These are phyloP conservation scores for Resseliella maxima DNA, from an alignment of 2,888 invertebrate species.

Conservation along the genomic window DNA sequence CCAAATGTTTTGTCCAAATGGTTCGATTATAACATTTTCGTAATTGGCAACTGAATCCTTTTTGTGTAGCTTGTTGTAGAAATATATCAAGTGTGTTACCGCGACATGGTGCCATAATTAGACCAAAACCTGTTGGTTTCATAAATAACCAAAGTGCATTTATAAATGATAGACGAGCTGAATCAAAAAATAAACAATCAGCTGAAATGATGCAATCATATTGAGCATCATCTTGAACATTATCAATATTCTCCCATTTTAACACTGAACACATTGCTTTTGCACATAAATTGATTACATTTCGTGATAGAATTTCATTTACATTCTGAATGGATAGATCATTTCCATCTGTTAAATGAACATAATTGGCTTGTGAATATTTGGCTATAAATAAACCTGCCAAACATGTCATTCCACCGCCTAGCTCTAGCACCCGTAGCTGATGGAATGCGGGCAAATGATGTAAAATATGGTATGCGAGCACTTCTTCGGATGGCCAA, in stretches of 20 bases:
- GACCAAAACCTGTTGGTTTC: conserved; percentile 72
- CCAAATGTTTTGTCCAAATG: conserved; percentile 77
- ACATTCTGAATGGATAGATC: conserved; percentile 80
- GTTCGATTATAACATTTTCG: conserved; percentile 73
- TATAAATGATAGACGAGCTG: conserved; percentile 75
- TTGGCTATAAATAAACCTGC: conserved; percentile 80
- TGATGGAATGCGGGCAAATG: conserved; percentile 75
- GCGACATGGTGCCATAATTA: conserved; percentile 82
- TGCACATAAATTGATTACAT: conserved; percentile 70
- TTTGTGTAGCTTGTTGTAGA: conserved; percentile 71
- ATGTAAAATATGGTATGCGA: conserved; percentile 76
- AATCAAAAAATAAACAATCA: conserved; percentile 84
- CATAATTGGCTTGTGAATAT: conserved; percentile 73
- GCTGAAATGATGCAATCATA: conserved; percentile 82
- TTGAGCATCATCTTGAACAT: conserved; percentile 66
- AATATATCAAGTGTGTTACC: conserved; percentile 79
- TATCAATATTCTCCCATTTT: conserved; percentile 69
- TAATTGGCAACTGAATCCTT: conserved; percentile 72
- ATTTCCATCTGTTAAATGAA: conserved; percentile 84
- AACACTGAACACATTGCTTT: conserved; percentile 70
- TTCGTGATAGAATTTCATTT: conserved; percentile 73
- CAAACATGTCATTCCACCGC: conserved; percentile 87
- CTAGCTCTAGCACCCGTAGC: conserved; percentile 79
- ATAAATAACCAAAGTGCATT: conserved; percentile 76
- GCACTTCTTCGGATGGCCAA: conserved; percentile 83